Evolutionary conservation across 2,113 vertebrate genomes (phyloP), one percentile per base, ranked within the genome.

Genomic region (Cyrtonyx montezumae): DNA sequence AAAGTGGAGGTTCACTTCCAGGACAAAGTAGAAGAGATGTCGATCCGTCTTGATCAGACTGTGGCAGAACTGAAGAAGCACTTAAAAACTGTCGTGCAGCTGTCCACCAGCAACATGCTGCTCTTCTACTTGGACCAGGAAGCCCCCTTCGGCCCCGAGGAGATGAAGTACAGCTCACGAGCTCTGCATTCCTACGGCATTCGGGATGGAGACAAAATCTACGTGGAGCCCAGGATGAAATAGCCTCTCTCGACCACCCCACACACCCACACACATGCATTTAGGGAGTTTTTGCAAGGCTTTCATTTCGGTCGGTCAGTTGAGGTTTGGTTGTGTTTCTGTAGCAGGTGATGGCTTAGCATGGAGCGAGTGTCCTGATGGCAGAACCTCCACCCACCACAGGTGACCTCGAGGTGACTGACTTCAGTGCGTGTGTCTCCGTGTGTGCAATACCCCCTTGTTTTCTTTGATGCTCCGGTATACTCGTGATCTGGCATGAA

Each of bases 21-120:
- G 6, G 99, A 99, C 20, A 97, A 98, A 56, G 98, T 98, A 94
- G 98, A 99, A 91, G 96, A 98, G 26, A 96, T 99, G 96, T 98
- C 97, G 26, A 98, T 99, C 70, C 98, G 98, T 36, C 97, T 99
- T 86, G 99, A 99, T 86, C 99, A 99, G 95, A 99, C 99, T 22
- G 99, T 99, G 79, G 98, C 98, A 22, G 99, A 99, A 71, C 96
- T 99, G 37, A 99, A 98, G 98, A 99, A 99, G 68, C 98, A 98
- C 40, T 97, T 99, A 13, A 98, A 97, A 88, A 97, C 97, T 79
- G 96, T 99, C 2, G 98, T 99, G 88, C 98, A 99, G 90, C 93
- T 99, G 51, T 98, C 99, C 13, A 96, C 96, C 19, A 98, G 98
- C 94, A 99, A 98, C 94, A 98, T 99, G 98, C 96, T 98, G 43